phyloP scores from a whole-genome alignment of 2,888 invertebrate genomes.

The Ornithoptera alexandrae region DNA sequence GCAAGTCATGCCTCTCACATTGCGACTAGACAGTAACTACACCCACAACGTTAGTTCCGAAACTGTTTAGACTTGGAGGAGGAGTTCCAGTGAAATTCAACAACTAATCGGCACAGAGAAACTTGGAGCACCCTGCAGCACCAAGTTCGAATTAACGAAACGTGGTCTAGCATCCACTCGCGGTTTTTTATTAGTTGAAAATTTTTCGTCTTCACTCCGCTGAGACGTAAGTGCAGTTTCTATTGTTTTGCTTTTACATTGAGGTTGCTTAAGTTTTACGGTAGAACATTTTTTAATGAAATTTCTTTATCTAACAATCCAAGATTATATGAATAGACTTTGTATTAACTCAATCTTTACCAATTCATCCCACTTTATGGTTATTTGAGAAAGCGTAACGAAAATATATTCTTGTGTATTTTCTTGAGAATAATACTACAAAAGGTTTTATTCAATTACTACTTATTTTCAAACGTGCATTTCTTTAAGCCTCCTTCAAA shows the following conservation, averaged over 20 bases:
- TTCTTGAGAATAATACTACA: neutral
- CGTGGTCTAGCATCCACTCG: constrained; percentile 24
- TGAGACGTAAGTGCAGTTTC: constrained; percentile 6
- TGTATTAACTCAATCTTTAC: neutral
- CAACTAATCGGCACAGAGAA: constrained; percentile 42
- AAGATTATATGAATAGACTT: neutral
- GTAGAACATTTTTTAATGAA: neutral
- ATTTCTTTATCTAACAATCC: neutral
- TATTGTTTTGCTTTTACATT: neutral
- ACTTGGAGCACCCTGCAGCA: constrained; percentile 36
- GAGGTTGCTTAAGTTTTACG: neutral
- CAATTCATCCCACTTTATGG: neutral
- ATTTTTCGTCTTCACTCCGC: constrained; percentile 9
- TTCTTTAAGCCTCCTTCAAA: no score
- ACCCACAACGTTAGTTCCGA: constrained; percentile 38
- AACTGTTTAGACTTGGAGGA: constrained; percentile 37
- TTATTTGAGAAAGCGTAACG: neutral
- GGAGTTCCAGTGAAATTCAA: constrained; percentile 36
- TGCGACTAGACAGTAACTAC: constrained; percentile 19
- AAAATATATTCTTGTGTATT: no score
- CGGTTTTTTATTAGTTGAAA: constrained; percentile 23
- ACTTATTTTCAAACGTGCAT: no score
- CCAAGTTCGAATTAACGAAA: constrained; percentile 34
- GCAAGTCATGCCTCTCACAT: constrained; percentile 5
- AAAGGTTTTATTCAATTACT: no score